Evolutionary conservation across 2,888 invertebrate genomes (phyloP), one percentile per base, ranked within the genome.

Genomic region (Selenia dentaria): DNA sequence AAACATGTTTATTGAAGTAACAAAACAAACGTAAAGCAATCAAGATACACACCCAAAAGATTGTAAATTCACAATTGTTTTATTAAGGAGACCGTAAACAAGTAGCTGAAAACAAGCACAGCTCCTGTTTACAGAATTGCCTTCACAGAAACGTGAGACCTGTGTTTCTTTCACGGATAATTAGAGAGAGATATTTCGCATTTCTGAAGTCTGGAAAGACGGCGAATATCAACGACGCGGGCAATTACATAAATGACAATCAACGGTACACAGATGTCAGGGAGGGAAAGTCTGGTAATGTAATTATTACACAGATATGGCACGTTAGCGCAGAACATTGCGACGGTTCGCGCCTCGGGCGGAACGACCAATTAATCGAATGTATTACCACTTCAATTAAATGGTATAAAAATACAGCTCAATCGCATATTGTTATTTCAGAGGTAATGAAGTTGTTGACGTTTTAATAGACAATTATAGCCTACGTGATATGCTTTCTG

Each of bases 231-330:
- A 48, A 26, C 49, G 26, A 42, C 46, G 50, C 27, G 16, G 74
- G 79, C 81, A 89, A 88, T 90, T 87, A 89, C 68, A 80, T 80
- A 82, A 87, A 83, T 71, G 86, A 83, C 83, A 83, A 83, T 85
- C 83, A 82, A 79, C 76, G 76, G 61, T 34, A 48, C 71, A 77
- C 79, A 78, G 83, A 78, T 71, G 79, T 74, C 68, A 70, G 72
- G 59, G 71, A 78, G 79, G 77, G 83, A 84, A 86, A 84, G 80
- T 79, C 75, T 68, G 57, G 67, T 80, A 83, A 83, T 75, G 77
- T 73, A 81, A 86, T 89, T 86, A 85, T 74, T 44, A 50, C 55
- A 77, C 69, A 72, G 77, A 82, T 78, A 78, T 77, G 76, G 70
- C 74, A 69, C 70, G 73, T 80, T 77, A 74, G 62, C 39, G 37